Evolutionary conservation across 1,140 invertebrate species (phyloP).

Genomic region (Zophobas atratus): DNA sequence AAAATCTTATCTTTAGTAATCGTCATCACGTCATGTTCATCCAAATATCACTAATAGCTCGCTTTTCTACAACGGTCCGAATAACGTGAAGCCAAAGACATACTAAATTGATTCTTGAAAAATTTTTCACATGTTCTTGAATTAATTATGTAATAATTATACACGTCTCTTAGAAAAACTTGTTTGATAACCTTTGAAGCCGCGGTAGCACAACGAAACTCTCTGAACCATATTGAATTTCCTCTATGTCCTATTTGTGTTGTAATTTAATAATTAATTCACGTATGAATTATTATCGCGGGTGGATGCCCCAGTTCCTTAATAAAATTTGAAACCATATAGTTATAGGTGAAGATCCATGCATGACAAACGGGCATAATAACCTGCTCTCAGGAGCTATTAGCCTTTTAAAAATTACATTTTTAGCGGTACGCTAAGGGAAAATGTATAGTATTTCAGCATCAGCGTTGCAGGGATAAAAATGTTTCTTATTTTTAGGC

Average conservation of each 20-base stretch:
- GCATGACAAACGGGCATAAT: background rate
- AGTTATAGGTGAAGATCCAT: background rate
- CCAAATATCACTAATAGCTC: background rate
- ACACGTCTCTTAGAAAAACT: background rate
- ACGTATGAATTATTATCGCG: background rate
- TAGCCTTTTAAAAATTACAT: too few species aligned
- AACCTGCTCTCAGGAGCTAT: background rate
- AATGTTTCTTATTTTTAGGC: too few species aligned
- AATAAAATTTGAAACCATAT: background rate
- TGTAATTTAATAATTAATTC: background rate
- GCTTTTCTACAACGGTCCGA: background rate
- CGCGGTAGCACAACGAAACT: background rate
- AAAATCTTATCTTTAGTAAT: constrained; percentile 27
- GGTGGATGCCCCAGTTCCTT: background rate
- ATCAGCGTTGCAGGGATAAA: too few species aligned
- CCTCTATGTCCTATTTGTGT: constrained; percentile 1
- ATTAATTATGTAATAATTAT: constrained; percentile 18
- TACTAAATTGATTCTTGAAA: background rate
- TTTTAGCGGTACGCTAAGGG: too few species aligned
- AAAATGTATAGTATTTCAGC: too few species aligned
- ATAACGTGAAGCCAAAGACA: background rate
- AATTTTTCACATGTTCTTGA: constrained; percentile 11
- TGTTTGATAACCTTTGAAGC: background rate
- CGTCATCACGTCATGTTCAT: constrained; percentile 27
- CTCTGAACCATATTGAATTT: constrained; percentile 1